These are phyloP conservation scores for Epinephelus awoara DNA, from an alignment of 2,797 vertebrate genomes.

Conservation along the genomic window DNA sequence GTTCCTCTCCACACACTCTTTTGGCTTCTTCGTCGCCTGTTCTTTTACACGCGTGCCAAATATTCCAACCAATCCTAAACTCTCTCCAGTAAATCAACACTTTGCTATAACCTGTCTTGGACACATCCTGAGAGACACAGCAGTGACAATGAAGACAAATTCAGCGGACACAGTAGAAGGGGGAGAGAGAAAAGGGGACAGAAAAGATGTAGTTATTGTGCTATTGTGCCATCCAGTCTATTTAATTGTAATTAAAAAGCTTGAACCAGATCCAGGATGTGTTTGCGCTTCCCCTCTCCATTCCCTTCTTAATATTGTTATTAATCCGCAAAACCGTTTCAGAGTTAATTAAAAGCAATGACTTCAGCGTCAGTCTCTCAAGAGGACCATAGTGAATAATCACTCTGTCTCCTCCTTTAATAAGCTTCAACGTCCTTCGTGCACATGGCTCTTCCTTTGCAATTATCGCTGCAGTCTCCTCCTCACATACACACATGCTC, in stretches of 20 bases:
- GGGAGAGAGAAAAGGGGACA: slow-evolving; percentile 30
- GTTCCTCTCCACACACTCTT: slow-evolving; percentile 47
- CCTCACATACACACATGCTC: slow-evolving; percentile 53
- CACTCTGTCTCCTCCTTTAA: slow-evolving; percentile 87
- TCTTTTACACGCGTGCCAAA: slow-evolving; percentile 47
- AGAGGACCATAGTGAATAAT: slow-evolving; percentile 86
- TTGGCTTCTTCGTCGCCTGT: slow-evolving; percentile 43
- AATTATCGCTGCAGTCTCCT: slow-evolving; percentile 78
- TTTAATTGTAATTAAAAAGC: slow-evolving; percentile 87
- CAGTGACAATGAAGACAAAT: slow-evolving; percentile 53
- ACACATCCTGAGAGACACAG: slow-evolving; percentile 42
- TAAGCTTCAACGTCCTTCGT: slow-evolving; percentile 84
- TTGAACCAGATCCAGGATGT: slow-evolving; percentile 84
- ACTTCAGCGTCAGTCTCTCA: slow-evolving; percentile 85
- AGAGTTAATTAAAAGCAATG: slow-evolving; percentile 89
- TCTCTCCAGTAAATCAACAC: slow-evolving; percentile 48
- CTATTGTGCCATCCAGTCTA: slow-evolving; percentile 74
- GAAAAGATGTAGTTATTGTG: slow-evolving; percentile 63
- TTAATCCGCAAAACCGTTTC: slow-evolving; percentile 89
- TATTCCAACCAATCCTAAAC: slow-evolving; percentile 46
- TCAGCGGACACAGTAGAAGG: slow-evolving; percentile 23
- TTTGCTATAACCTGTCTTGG: slow-evolving; percentile 39
- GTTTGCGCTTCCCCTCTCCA: slow-evolving; percentile 80
- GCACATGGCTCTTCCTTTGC: slow-evolving; percentile 81
- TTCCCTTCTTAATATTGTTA: slow-evolving; percentile 88